Evolutionary conservation across 2,888 invertebrate species (phyloP), one percentile per base, ranked within the genome.

Genomic region (Orgyia antiqua): DNA sequence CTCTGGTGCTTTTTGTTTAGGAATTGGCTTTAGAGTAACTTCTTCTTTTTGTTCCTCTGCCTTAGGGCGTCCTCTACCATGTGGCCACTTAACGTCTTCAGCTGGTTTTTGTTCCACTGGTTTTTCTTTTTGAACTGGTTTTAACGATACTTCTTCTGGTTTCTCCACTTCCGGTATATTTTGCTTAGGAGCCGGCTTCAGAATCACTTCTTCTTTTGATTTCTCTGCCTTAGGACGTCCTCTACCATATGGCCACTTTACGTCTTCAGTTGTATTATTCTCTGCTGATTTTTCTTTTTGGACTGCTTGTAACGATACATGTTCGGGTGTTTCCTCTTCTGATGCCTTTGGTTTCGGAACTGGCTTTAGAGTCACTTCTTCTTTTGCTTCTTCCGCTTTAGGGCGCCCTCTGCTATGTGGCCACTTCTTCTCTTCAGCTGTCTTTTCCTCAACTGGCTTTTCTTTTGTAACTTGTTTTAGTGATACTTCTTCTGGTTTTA

Each of bases 401-500:
- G 51, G 70, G 28, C 48, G 50, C 15, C 57, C 55, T 33, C 52
- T 65, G 3, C 63, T 61, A 2, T 50, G 60, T n/a, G 58, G 62
- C 60, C 67, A 63, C 35, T 39, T 63, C 33, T 18, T 19, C 26
- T 64, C 45, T 39, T 68, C 72, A 6, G 6, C 15, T 15, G 15
- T 4, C 4, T 4, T 6, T 15, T 15, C 15, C 6, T 15, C 15
- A 4, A 15, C 15, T 2, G 68, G 46, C 55, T 73, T 30, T 51
- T 66, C 31, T 56, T 72, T 77, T 58, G 78, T 58, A 1, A 45
- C 9, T 15, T 4, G 15, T 45, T 42, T 44, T 0, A 50, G 30
- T 10, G 74, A 67, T 3, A 80, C 67, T 42, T 84, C 78, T 42
- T 87, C 82, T 2, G 78, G 60, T 39, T 44, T 72, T 43, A 4